Evolutionary conservation across 1,140 invertebrate genomes (phyloP).

Genomic region (Araneus ventricosus): DNA sequence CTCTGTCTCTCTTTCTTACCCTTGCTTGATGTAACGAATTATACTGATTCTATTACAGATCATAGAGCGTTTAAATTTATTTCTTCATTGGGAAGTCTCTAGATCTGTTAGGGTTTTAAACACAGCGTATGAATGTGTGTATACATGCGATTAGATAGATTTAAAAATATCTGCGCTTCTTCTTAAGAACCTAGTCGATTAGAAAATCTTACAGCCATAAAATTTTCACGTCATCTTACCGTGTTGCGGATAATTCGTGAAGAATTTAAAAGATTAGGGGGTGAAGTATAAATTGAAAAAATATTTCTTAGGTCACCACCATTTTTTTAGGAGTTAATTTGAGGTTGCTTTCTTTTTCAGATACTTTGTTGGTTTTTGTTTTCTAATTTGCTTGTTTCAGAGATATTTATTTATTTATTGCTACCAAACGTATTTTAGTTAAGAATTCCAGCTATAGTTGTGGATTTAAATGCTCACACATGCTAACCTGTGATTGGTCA

Average conservation of each 20-base stretch:
- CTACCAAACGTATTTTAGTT: too few relatives aligned
- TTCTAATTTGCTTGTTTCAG: too few relatives aligned
- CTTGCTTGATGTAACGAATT: constrained; percentile 69
- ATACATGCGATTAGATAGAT: constrained; percentile 74
- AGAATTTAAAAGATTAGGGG: constrained; percentile 65
- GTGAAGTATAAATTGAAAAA: constrained; percentile 23
- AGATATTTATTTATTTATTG: too few relatives aligned
- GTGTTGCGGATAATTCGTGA: constrained; percentile 60
- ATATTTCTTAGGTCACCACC: not conserved
- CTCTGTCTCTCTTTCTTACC: constrained; percentile 16
- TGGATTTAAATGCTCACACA: too few relatives aligned
- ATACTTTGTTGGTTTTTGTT: too few relatives aligned
- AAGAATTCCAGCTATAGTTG: too few relatives aligned
- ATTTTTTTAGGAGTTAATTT: too few relatives aligned
- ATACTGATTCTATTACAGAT: constrained; percentile 74
- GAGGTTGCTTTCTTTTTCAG: too few relatives aligned
- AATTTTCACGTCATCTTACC: constrained; percentile 68
- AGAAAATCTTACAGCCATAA: constrained; percentile 74
- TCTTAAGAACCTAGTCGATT: constrained; percentile 73
- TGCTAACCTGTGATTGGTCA: too few relatives aligned
- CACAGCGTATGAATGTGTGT: constrained; percentile 69
- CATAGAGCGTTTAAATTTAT: constrained; percentile 75
- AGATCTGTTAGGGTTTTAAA: constrained; percentile 63
- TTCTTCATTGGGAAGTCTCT: constrained; percentile 58
- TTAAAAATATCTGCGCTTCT: constrained; percentile 69